These are phyloP conservation scores for Tolmerus cingulatus DNA, from an alignment of 2,888 invertebrate genomes.

Conservation along the genomic window DNA sequence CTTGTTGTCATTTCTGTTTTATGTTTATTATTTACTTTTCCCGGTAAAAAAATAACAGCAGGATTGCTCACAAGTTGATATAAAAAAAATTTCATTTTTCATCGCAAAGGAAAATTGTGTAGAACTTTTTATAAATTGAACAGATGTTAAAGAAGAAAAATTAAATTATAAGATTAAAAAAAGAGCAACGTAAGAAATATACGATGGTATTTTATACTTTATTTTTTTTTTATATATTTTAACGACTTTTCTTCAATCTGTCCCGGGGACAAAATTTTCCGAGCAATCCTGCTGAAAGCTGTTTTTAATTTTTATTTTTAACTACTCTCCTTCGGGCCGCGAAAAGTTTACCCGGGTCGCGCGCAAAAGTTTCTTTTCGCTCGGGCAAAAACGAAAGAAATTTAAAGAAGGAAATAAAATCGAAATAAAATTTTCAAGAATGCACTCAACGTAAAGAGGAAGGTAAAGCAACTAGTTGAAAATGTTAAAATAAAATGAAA, in stretches of 20 bases:
- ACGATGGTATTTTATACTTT: neutral
- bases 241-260: neutral
- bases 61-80: neutral
- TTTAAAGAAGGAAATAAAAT: neutral
- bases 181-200: neutral
- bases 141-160: neutral
- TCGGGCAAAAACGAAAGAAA: neutral
- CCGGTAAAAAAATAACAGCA: neutral
- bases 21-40: neutral
- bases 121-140: neutral
- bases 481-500: neutral
- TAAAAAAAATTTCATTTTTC: neutral
- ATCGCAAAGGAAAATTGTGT: neutral
- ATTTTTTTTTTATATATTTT: neutral
- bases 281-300: neutral
- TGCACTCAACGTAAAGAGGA: neutral
- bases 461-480: neutral
- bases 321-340: neutral
- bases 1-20: neutral
- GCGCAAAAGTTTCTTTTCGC: neutral
- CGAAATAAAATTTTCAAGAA: neutral
- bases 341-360: neutral
- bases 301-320: neutral
- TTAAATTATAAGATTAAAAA: neutral
- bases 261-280: neutral